phyloP scores from a whole-genome alignment of 2,113 vertebrate species.

The Tichodroma muraria region DNA sequence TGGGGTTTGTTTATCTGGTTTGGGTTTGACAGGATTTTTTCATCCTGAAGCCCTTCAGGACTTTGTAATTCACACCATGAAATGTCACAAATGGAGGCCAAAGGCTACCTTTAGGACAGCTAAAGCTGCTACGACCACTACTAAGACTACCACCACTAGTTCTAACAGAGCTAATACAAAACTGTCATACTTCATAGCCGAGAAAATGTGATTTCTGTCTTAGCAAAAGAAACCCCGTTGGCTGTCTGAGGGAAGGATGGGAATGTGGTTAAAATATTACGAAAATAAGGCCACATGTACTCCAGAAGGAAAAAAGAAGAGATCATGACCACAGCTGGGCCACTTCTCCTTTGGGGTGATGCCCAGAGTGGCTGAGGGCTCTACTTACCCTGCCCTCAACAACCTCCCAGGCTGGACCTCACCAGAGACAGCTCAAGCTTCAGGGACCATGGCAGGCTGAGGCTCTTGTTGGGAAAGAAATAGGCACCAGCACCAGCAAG shows the following conservation, averaged over 20 bases:
- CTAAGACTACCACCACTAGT: neutral
- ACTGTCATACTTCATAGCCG: neutral
- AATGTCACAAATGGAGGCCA: rapidly evolving
- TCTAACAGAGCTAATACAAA: neutral
- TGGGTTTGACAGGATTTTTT: neutral
- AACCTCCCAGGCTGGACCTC: neutral
- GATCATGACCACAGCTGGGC: neutral
- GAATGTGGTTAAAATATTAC: neutral
- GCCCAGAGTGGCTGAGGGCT: rapidly evolving
- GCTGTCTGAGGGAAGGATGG: rapidly evolving
- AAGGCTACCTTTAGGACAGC: neutral
- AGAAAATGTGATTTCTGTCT: neutral
- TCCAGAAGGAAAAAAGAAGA: neutral
- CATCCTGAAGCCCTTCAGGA: neutral
- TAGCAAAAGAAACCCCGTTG: neutral
- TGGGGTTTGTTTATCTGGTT: neutral
- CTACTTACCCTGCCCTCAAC: too few relatives aligned
- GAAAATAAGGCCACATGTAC: neutral
- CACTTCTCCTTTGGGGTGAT: neutral
- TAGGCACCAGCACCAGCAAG: rapidly evolving
- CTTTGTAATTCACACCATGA: neutral
- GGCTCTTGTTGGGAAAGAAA: rapidly evolving
- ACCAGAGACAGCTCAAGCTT: neutral
- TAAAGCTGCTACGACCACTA: neutral
- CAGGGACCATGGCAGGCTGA: neutral